A percentile compares a stretch with the other conserved stretches of the same genome.
These are phyloP conservation scores for Drosophila rhopaloa DNA, from an alignment of 1,140 invertebrate genomes.

Conservation along the genomic window DNA sequence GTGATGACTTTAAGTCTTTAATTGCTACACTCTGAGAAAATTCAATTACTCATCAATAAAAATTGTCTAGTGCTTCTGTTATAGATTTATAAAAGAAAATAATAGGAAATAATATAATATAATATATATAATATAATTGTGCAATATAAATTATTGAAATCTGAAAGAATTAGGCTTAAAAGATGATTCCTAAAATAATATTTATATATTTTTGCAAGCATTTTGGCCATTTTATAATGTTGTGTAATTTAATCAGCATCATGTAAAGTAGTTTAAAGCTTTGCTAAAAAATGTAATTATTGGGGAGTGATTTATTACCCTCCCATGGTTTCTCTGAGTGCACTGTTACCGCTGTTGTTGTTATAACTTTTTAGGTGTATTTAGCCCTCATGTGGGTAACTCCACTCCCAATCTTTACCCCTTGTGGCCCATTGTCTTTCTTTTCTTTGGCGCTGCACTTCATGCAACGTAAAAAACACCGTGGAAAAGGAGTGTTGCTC, in stretches of 20 bases:
- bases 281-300: not conserved
- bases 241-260: too few species aligned
- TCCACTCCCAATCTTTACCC: slow-evolving; percentile 5
- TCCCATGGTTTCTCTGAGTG: not conserved
- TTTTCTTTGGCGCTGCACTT: slow-evolving; percentile 11
- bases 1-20: not conserved
- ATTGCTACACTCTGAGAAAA: not conserved
- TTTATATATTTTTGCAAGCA: too few species aligned
- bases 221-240: too few species aligned
- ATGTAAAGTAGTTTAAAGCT: not conserved
- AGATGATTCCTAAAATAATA: too few species aligned
- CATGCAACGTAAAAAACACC: slow-evolving; percentile 24
- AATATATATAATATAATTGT: too few species aligned
- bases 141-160: too few species aligned
- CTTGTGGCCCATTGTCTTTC: slow-evolving; percentile 34
- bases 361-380: not conserved
- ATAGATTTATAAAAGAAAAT: too few species aligned
- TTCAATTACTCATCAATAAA: not conserved
- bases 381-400: slow-evolving; percentile 1
- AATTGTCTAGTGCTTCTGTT: too few species aligned
- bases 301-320: not conserved
- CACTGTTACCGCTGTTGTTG: not conserved
- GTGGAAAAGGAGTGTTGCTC: slow-evolving; percentile 19
- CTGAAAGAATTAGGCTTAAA: too few species aligned
- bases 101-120: too few species aligned